Evolutionary conservation across 2,888 invertebrate genomes (phyloP), one percentile per base, ranked within the genome.

Genomic region (Melitaea athalia): DNA sequence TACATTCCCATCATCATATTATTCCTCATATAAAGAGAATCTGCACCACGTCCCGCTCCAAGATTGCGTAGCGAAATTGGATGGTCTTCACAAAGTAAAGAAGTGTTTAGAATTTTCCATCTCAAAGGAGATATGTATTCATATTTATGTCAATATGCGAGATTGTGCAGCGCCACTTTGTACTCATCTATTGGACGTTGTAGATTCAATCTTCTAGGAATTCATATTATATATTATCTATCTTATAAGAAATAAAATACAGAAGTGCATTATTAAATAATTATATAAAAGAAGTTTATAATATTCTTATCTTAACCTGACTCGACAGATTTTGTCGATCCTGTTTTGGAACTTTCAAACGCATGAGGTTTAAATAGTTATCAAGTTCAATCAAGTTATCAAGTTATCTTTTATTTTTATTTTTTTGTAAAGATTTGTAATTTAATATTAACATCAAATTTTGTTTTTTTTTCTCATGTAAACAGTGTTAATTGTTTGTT

Each of bases 71-170:
- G 52, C 52, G 24, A 24, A 31, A 52, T 52, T 52, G 52, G 52
- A 52, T 12, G 24, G 52, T 52, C 24, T 24, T 52, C 52, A 24
- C 52, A 52, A 52, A 52, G 52, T 24, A 17, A 12, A 52, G 24
- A 24, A 52, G 52, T 52, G 52, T 52, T 52, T 52, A 52, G 24
- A 52, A 52, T 52, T 52, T 52, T 52, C 52, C 10, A 24, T 52
- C 24, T 52, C 52, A 52, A 52, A 31, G 52, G 24, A 52, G 52
- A 52, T 24, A 52, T 52, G 10, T 17, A 52, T 52, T 52, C 31
- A 52, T 52, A 12, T 52, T 52, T 52, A 52, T 52, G 52, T 12
- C 31, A 31, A 52, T 52, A 24, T 10, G 17, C 8, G 24, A 45
- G 11, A 8, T 10, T 7, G 49, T 3, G 8, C n/a, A 15, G n/a